Base-by-base conservation (phyloP, 2,797 vertebrate species). In the Knipowitschia caucasica region DNA sequence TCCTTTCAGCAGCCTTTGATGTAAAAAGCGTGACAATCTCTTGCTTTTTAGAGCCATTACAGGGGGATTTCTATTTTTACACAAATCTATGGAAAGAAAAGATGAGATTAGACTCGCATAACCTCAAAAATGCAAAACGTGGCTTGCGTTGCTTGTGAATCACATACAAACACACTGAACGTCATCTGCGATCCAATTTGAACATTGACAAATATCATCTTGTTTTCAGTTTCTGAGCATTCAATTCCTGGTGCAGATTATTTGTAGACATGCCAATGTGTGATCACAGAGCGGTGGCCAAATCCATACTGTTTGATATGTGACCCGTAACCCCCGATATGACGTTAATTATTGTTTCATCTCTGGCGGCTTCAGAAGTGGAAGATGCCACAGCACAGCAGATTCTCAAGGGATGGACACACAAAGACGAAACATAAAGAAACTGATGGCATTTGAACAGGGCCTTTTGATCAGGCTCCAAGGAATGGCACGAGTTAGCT, bases 301-400 rank as follows among this genome's bases (percentile, higher is more conserved):
- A 60, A 82, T 75, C 77, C 65, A 69, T 80, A 77, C 62, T 69
- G 75, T 86, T 71, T 77, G 71, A 87, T 82, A 72, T 68, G 72
- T 81, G 78, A 80, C 81, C 78, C 70, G 67, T 82, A 73, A 78
- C 77, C 68, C n/a, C 51, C 80, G 75, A 75, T 79, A 70, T 78
- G 67, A 56, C 59, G 71, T 61, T 73, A 73, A 82, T 86, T 81
- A 81, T 64, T 57, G 59, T 77, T 78, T 80, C 60, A 82, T 80
- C 64, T 71, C 45, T 53, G 51, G 56, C 18, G 62, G 51, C 52
- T 54, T 80, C 56, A 64, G 68, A 77, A 76, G 74, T 68, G 63
- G 49, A 81, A 59, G 75, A 85, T 63, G 62, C 62, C 64, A 61
- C 59, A 59, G 69, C 54, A 57, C 50, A 54, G 46, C 23, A 59